A percentile compares a stretch with the other conserved stretches of the same genome.
These are phyloP conservation scores for Oriolus oriolus DNA, from an alignment of 2,113 vertebrate species.

Conservation along the genomic window DNA sequence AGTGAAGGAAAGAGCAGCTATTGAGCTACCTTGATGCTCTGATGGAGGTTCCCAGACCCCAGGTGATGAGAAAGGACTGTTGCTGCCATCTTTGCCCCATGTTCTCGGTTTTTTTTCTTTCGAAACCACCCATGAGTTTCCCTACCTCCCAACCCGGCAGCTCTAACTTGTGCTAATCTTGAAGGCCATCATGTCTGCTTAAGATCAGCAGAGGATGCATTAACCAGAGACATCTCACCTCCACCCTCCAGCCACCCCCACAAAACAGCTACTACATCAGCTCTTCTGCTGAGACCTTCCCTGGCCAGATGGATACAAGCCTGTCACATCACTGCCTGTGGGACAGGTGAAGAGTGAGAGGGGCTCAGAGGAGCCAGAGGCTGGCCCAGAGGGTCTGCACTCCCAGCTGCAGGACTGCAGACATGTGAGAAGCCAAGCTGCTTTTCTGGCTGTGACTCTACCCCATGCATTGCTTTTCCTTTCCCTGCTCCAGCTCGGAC, in stretches of 20 bases:
- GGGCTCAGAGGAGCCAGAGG: not conserved
- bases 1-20: not conserved
- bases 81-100: not conserved
- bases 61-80: not conserved
- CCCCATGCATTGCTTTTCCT: not conserved
- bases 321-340: not conserved
- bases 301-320: not conserved
- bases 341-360: not conserved
- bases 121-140: not conserved
- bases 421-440: not conserved
- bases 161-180: not conserved
- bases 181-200: not conserved
- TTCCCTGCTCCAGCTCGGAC: not conserved
- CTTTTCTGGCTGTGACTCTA: not conserved
- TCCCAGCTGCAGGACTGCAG: not conserved
- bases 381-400: not conserved
- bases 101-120: not conserved
- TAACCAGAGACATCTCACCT: not conserved
- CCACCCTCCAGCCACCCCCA: not conserved
- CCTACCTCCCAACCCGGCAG: not conserved
- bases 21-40: not conserved
- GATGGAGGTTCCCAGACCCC: not conserved
- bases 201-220: not conserved
- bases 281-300: not conserved
- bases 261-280: not conserved